Conservation (phyloP, 2,888 invertebrate species). For the Tenthredo distinguenda region DNA sequence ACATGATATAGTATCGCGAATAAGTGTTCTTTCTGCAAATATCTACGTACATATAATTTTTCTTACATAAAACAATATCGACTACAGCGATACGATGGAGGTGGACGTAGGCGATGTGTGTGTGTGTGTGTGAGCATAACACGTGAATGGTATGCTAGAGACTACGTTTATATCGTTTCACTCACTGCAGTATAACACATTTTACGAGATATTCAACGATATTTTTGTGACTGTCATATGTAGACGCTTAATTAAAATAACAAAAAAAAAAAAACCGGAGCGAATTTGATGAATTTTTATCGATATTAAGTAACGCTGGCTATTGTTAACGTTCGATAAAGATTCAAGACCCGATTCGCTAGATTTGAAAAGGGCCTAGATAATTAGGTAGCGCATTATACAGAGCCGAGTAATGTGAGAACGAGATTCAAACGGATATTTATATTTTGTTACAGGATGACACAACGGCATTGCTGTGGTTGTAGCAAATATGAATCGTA, state of each 20-base stretch:
- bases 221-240: constrained; percentile 73
- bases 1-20: constrained; percentile 47
- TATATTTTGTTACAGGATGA: constrained; percentile 78
- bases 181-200: constrained; percentile 1
- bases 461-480: constrained; percentile 71
- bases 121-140: not conserved
- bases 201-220: constrained; percentile 67
- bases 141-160: not conserved
- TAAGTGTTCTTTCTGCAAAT: constrained; percentile 56
- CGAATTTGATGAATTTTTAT: constrained; percentile 31
- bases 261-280: not conserved
- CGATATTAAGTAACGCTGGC: constrained; percentile 15
- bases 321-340: constrained; percentile 39
- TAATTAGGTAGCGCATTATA: constrained; percentile 69
- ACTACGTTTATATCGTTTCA: not conserved
- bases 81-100: not conserved
- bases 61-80: constrained; percentile 32
- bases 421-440: constrained; percentile 75
- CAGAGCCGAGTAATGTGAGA: constrained; percentile 71
- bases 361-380: constrained; percentile 31
- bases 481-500: constrained; percentile 61
- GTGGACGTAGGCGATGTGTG: not conserved
- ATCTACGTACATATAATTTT: constrained; percentile 44
- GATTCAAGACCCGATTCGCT: constrained; percentile 30
- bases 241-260: constrained; percentile 34